phyloP scores from a whole-genome alignment of 1,140 invertebrate genomes.

The Eumeta japonica region DNA sequence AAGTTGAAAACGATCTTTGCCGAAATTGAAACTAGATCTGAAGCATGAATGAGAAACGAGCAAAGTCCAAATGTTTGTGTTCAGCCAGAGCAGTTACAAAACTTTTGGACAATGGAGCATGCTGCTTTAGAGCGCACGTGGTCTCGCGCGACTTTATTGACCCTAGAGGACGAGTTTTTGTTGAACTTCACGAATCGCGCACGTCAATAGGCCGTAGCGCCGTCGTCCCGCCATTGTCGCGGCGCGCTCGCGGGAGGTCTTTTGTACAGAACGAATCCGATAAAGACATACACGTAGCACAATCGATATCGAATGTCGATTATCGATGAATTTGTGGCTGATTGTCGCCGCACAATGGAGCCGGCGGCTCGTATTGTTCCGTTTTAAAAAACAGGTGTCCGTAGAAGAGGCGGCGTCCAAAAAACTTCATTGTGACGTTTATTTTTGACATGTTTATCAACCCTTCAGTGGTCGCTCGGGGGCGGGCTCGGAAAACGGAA shows the following conservation, averaged over 20 bases:
- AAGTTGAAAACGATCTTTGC: no score
- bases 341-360: conserved; percentile 40
- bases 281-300: conserved; percentile 18
- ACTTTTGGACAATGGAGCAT: not conserved
- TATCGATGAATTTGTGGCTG: conserved; percentile 42
- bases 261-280: conserved; percentile 16
- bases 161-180: not conserved
- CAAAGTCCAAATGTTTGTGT: no score
- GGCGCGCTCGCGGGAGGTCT: conserved; percentile 34
- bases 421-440: not conserved
- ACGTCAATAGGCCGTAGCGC: conserved; percentile 9
- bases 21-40: no score
- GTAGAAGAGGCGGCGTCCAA: no score
- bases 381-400: conserved; percentile 45
- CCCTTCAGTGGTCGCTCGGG: conserved; percentile 32
- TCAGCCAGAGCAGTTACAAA: no score
- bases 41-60: no score
- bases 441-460: conserved; percentile 55
- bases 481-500: conserved; percentile 37
- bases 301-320: conserved; percentile 36
- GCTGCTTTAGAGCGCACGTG: not conserved
- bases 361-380: conserved; percentile 25
- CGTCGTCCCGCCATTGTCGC: conserved; percentile 17
- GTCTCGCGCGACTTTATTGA: not conserved
- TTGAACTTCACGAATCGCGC: not conserved